A percentile compares a stretch with the other conserved stretches of the same genome.
Conservation (phyloP, 2,888 invertebrate species). For the Hemicrepidius hirtus region DNA sequence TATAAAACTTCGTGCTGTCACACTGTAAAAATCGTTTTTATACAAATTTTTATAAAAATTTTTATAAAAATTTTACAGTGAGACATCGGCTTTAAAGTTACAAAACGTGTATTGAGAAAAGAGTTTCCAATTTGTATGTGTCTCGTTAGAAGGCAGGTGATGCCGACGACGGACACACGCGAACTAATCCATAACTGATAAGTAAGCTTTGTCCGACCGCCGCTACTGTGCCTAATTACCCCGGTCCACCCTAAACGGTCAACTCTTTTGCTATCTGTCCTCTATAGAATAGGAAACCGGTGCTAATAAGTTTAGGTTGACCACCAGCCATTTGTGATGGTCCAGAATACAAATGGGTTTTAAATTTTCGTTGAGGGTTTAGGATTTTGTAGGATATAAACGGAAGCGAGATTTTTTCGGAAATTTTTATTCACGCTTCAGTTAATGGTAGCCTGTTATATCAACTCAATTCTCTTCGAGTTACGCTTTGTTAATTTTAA, state of each 20-base stretch:
- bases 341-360: not conserved
- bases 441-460: constrained; percentile 12
- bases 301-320: constrained; percentile 46
- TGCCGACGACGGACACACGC: constrained; percentile 62
- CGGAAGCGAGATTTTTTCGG: not conserved
- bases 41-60: too few species aligned
- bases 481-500: constrained; percentile 37
- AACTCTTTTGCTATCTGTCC: constrained; percentile 49
- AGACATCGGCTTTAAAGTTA: too few species aligned
- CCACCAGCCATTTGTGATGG: constrained; percentile 35
- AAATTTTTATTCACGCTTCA: constrained; percentile 1
- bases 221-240: constrained; percentile 58
- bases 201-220: constrained; percentile 59
- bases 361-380: not conserved
- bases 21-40: too few species aligned
- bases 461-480: constrained; percentile 9
- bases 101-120: constrained; percentile 45
- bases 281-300: constrained; percentile 44
- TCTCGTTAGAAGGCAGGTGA: constrained; percentile 62
- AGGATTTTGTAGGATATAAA: too few species aligned
- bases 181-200: constrained; percentile 66
- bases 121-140: constrained; percentile 60
- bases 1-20: too few species aligned
- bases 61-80: too few species aligned
- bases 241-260: constrained; percentile 51